Evolutionary conservation across 2,888 invertebrate genomes (phyloP), one percentile per base, ranked within the genome.

Genomic region (Prosapia bicincta): DNA sequence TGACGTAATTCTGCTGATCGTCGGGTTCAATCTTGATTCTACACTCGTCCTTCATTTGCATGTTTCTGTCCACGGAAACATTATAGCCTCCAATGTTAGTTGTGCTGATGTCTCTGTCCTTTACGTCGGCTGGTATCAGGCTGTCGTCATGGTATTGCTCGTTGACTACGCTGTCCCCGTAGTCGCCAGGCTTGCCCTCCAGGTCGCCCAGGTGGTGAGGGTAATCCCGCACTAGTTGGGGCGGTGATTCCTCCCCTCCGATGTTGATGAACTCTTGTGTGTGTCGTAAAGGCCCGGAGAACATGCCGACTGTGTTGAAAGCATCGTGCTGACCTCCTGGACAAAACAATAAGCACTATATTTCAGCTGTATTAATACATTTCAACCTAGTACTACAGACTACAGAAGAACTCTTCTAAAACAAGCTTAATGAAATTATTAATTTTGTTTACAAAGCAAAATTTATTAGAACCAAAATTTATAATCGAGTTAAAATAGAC

Each of bases 11-110:
- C 79, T 85, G 88, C 81, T 83, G 66, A 1, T 76, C 83, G 66
- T 85, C 87, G 25, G 89, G 88, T 82, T 90, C 90, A 86, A 87
- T 89, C 81, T 89, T 90, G 72, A 89, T 87, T 72, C 84, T 80
- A 20, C 84, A 83, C 75, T 85, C 85, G 66, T 85, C 81, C 20
- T 54, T 54, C 20, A 54, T 20, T 20, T 54, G 54, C 54, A 54
- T 54, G 7, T 54, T 54, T 85, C 88, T 79, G 84, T 67, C 69
- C 38, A 67, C 32, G 23, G 71, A 69, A 9, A 76, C 76, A 24
- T 77, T 76, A 66, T 76, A 77, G 10, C 78, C 79, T 15, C 78
- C 78, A 69, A 78, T 78, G 71, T 71, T 76, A 6, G 78, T 78
- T 1, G 78, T 78, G 1, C 54, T 54, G 20, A 54, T 54, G 20